Conservation (phyloP, 1,140 invertebrate genomes). For the Drosophila virilis region DNA sequence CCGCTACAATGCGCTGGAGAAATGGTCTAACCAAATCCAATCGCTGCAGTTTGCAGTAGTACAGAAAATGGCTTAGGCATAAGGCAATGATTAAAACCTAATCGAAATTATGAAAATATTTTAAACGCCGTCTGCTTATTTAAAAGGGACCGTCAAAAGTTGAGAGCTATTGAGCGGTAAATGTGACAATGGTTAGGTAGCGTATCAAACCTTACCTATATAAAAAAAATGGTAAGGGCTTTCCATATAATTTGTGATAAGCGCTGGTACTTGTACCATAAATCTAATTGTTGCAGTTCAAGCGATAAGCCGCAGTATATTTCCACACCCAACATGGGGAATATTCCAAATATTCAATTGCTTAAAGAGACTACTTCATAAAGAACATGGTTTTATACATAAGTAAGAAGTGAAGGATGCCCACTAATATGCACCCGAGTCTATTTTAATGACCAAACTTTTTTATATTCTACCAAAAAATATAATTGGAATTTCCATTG, state of each 20-base stretch:
- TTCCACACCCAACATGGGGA: background rate
- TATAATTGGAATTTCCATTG: too few species aligned
- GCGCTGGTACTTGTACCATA: background rate
- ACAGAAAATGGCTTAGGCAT: constrained; percentile 92
- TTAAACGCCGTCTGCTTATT: background rate
- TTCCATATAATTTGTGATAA: constrained; percentile 7
- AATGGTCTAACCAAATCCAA: constrained; percentile 96
- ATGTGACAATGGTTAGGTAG: background rate
- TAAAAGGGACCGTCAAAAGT: background rate
- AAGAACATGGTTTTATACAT: too few species aligned
- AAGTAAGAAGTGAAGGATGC: too few species aligned
- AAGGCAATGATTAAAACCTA: constrained; percentile 30
- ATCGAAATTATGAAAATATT: constrained; percentile 25
- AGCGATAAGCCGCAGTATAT: constrained; percentile 11
- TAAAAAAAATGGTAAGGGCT: constrained; percentile 2
- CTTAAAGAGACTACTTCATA: background rate
- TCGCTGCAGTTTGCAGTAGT: constrained; percentile 95
- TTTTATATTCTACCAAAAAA: too few species aligned
- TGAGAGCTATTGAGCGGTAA: background rate
- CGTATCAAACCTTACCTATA: background rate
- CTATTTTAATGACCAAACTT: too few species aligned
- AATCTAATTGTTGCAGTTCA: background rate
- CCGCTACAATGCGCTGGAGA: constrained; percentile 96
- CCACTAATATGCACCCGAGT: too few species aligned
- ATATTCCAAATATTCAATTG: background rate